Evolutionary conservation across 2,888 invertebrate species (phyloP), one percentile per base, ranked within the genome.

Genomic region (Ariolimax columbianus): DNA sequence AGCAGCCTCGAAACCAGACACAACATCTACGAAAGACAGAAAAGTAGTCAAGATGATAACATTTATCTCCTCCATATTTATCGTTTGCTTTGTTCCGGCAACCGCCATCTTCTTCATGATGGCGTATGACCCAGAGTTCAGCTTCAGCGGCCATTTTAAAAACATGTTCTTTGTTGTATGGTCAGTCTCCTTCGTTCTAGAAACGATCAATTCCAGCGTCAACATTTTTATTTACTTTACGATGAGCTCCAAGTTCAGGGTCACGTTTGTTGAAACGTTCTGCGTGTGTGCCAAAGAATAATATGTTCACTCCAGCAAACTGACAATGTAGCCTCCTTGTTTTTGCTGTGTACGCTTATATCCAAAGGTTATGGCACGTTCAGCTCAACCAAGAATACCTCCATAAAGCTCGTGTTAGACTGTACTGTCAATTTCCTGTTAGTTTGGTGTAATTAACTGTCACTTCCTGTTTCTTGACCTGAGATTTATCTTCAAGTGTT

Each of bases 31-130:
- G 2, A 66, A 66, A 66, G 66, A 66, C 14, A 66, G 33, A 17
- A 66, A 33, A 75, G 73, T 75, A 9, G 47, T 75, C n/a, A n/a
- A 47, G 47, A 75, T 75, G 30, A 26, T 75, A 4, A 75, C 17
- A 3, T 47, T 75, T 11, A 75, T 75, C 9, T 75, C 73, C 3
- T 17, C 9, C 0, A 47, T 75, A 14, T 47, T 47, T 38, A 14
- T 75, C 47, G 3, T 30, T 75, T 75, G 73, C 17, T 75, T 19
- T 47, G 19, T 38, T 2, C 73, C 73, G 23, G 19, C 14, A 2
- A 17, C 55, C 3, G 55, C 23, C 14, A 19, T 55, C 3, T 55
- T 55, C 17, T 55, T 55, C 55, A 19, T 55, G 23, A 55, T 55
- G 55, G 55, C 55, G 9, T 55, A 55, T 55, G 3, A n/a, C 23